These are phyloP conservation scores for Penaeus japonicus DNA, from an alignment of 1,140 invertebrate genomes.

Conservation along the genomic window DNA sequence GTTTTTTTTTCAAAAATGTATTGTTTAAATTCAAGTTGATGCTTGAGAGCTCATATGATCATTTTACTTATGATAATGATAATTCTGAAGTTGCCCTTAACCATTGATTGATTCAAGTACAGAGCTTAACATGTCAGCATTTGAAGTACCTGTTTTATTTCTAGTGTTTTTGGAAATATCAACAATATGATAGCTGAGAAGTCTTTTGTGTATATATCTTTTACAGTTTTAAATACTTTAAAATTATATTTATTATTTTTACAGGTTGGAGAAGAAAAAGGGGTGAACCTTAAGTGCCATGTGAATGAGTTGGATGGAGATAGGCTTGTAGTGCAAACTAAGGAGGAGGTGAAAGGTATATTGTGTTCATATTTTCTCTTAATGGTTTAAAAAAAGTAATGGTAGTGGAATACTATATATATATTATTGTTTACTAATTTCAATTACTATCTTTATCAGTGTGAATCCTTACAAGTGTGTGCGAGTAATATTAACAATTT, in stretches of 20 bases:
- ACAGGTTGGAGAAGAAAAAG: slow-evolving; percentile 62
- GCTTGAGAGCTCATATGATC: not conserved
- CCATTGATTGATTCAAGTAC: too few relatives aligned
- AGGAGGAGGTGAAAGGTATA: slow-evolving; percentile 62
- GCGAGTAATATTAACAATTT: too few relatives aligned
- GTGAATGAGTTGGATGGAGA: slow-evolving; percentile 64
- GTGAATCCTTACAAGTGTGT: too few relatives aligned
- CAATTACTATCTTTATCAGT: too few relatives aligned
- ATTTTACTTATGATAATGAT: too few relatives aligned
- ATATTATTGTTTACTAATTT: too few relatives aligned
- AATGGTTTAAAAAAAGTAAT: not conserved
- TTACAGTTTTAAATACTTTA: not conserved
- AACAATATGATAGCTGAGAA: too few relatives aligned
- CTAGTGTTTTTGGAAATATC: not conserved
- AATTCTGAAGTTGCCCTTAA: not conserved
- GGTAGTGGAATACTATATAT: too few relatives aligned
- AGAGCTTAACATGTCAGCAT: too few relatives aligned
- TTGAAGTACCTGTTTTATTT: too few relatives aligned
- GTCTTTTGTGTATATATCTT: not conserved
- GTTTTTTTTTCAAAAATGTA: not conserved
- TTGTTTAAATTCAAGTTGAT: not conserved
- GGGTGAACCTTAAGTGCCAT: slow-evolving; percentile 62
- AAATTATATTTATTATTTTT: slow-evolving; percentile 44
- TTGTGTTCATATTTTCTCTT: not conserved
- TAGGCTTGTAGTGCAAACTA: slow-evolving; percentile 62